Conservation (phyloP, 2,113 vertebrate genomes). For the Rhombomys opimus region DNA sequence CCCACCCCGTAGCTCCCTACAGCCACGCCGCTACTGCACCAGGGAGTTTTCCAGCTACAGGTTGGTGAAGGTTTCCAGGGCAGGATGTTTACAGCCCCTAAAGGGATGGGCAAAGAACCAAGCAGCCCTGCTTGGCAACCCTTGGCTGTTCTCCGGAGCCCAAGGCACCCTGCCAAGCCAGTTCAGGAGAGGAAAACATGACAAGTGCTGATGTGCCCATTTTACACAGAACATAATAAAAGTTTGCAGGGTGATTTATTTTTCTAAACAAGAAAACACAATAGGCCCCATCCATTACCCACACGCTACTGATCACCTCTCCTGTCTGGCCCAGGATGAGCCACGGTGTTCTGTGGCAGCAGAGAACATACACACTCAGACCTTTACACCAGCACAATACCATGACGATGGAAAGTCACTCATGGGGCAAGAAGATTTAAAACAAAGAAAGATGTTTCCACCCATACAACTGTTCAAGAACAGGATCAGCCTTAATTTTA, state of each 20-base stretch:
- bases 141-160: conserved; percentile 71
- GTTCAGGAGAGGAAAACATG: conserved; percentile 61
- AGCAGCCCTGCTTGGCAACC: conserved; percentile 77
- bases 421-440: not conserved
- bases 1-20: not conserved
- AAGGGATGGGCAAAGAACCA: conserved; percentile 71
- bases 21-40: not conserved
- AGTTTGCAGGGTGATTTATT: conserved; percentile 76
- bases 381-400: not conserved
- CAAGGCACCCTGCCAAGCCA: conserved; percentile 64
- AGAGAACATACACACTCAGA: not conserved
- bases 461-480: not conserved
- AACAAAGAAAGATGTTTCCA: not conserved
- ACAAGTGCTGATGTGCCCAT: conserved; percentile 71
- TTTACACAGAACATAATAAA: conserved; percentile 65
- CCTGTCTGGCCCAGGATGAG: conserved; percentile 62
- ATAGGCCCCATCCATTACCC: conserved; percentile 69
- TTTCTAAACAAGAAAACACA: conserved; percentile 79
- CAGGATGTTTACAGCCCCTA: conserved; percentile 78
- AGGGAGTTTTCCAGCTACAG: conserved; percentile 66
- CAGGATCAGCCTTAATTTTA: not conserved
- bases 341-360: conserved; percentile 17
- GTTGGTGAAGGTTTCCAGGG: conserved; percentile 70
- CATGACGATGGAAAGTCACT: not conserved
- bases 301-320: conserved; percentile 61